Evolutionary conservation across 1,140 invertebrate genomes (phyloP).

Genomic region (Drosophila carrolli): DNA sequence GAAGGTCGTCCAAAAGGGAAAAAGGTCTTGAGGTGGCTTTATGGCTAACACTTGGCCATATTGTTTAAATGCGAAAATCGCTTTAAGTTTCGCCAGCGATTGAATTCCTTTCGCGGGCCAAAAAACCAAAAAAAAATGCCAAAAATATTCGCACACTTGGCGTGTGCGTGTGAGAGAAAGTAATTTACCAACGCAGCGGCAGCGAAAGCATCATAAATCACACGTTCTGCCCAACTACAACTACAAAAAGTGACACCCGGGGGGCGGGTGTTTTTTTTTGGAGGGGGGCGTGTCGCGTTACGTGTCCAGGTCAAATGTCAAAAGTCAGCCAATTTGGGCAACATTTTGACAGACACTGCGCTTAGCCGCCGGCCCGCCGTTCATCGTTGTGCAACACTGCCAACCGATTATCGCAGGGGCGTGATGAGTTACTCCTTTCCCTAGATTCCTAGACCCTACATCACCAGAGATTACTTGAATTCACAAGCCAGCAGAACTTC

Average conservation of each 20-base stretch:
- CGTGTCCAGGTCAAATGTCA: slow-evolving; percentile 80
- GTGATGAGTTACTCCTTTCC: slow-evolving; percentile 13
- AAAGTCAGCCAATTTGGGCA: slow-evolving; percentile 75
- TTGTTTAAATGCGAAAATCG: slow-evolving; percentile 50
- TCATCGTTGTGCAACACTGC: slow-evolving; percentile 29
- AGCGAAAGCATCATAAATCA: slow-evolving; percentile 72
- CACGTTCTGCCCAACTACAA: slow-evolving; percentile 67
- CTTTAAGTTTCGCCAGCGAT: slow-evolving; percentile 64
- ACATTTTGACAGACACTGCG: slow-evolving; percentile 70
- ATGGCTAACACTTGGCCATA: slow-evolving; percentile 4
- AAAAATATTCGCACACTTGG: slow-evolving; percentile 36
- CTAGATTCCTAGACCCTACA: not conserved
- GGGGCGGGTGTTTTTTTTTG: not conserved
- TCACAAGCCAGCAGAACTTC: not conserved
- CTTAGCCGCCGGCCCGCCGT: slow-evolving; percentile 19
- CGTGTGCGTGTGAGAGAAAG: slow-evolving; percentile 53
- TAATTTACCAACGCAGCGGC: slow-evolving; percentile 68
- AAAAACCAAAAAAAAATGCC: slow-evolving; percentile 3
- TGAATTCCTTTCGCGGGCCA: slow-evolving; percentile 23
- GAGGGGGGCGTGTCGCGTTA: slow-evolving; percentile 40
- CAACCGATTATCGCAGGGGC: slow-evolving; percentile 12
- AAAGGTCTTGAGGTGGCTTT: not conserved
- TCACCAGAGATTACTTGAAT: not conserved
- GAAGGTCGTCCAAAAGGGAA: slow-evolving; percentile 14
- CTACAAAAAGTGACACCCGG: slow-evolving; percentile 61